A percentile compares a stretch with the other conserved stretches of the same genome.
phyloP scores from a whole-genome alignment of 2,888 invertebrate species.

The Synergus itoensis region DNA sequence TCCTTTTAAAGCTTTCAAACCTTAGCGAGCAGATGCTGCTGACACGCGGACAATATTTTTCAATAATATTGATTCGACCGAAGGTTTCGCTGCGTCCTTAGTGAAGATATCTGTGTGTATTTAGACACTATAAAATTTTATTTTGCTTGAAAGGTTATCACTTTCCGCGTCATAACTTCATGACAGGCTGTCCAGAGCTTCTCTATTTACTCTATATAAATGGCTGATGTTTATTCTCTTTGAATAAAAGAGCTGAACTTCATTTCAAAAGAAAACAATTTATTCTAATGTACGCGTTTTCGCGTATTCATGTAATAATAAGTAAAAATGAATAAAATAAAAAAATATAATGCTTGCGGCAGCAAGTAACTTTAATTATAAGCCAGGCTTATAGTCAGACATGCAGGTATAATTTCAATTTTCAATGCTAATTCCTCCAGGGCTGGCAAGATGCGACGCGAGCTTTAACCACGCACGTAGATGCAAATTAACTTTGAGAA shows the following conservation, averaged over 20 bases:
- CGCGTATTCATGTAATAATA: neutral
- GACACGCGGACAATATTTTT: constrained; percentile 60
- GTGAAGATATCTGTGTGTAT: constrained; percentile 51
- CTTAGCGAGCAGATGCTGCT: constrained; percentile 54
- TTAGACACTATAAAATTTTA: constrained; percentile 40
- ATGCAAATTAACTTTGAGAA: constrained; percentile 63
- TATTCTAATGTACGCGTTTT: neutral
- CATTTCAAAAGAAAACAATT: neutral
- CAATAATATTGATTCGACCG: constrained; percentile 56
- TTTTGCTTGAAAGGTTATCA: constrained; percentile 10
- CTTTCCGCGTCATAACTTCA: neutral
- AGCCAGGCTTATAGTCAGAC: constrained; percentile 28
- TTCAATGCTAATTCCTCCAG: constrained; percentile 40
- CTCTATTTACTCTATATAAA: neutral
- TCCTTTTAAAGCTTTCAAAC: constrained; percentile 53
- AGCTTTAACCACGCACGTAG: constrained; percentile 44
- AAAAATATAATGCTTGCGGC: neutral
- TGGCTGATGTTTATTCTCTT: neutral
- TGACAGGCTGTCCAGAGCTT: constrained; percentile 19
- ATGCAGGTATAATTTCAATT: constrained; percentile 41
- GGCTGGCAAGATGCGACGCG: constrained; percentile 43
- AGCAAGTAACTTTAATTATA: constrained; percentile 17
- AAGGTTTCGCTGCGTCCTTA: constrained; percentile 47
- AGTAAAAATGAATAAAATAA: neutral
- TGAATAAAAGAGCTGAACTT: neutral